Conservation (phyloP, 2,888 invertebrate genomes). For the Resseliella maxima region DNA sequence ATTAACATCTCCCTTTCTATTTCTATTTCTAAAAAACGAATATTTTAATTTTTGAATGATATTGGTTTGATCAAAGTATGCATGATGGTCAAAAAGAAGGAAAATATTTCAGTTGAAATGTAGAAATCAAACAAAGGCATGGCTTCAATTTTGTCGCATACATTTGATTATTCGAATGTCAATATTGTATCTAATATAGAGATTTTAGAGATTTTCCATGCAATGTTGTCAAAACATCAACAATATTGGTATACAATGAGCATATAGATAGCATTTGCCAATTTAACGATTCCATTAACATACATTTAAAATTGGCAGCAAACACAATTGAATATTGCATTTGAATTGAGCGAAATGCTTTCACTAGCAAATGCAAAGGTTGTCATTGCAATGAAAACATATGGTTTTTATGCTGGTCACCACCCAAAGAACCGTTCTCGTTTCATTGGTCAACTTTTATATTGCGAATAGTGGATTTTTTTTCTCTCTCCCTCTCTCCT, state of each 20-base stretch:
- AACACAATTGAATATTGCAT: constrained; percentile 13
- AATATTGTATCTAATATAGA: constrained; percentile 16
- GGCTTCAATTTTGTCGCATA: not conserved
- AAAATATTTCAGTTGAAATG: not conserved
- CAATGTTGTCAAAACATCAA: no score
- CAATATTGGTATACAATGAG: no score
- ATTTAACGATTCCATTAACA: constrained; percentile 29
- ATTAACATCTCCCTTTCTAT: no score
- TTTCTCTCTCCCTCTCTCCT: no score
- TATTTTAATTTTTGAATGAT: no score
- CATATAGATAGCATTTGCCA: no score
- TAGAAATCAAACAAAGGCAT: not conserved
- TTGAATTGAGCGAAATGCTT: not conserved
- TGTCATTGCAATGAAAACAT: not conserved
- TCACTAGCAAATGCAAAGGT: not conserved
- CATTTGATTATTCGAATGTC: not conserved
- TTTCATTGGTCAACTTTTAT: no score
- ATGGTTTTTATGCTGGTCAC: not conserved
- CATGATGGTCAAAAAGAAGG: no score
- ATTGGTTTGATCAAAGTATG: no score
- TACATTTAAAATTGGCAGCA: constrained; percentile 26
- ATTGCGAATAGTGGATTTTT: not conserved
- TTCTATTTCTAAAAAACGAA: no score
- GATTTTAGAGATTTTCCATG: no score
- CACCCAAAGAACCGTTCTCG: no score